Conservation (phyloP, 2,888 invertebrate species). For the Napeogenes inachia region DNA sequence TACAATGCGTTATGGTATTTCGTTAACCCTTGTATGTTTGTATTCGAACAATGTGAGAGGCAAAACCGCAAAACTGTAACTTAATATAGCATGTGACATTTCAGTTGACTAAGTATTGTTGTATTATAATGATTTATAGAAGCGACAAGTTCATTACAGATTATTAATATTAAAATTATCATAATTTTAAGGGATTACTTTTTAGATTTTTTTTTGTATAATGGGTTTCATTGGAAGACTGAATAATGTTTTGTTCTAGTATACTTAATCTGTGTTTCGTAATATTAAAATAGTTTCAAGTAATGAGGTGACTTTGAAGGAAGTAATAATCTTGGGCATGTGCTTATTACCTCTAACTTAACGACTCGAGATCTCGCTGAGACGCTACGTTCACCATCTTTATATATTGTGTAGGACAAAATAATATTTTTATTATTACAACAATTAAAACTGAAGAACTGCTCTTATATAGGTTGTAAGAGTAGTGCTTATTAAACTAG, state of each 20-base stretch:
- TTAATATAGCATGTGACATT: conserved; percentile 46
- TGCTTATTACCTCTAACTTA: conserved; percentile 60
- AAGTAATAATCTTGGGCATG: conserved; percentile 57
- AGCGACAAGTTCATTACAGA: background rate
- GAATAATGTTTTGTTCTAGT: too few relatives aligned
- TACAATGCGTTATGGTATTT: background rate
- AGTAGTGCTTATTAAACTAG: too few relatives aligned
- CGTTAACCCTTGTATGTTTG: conserved; percentile 13
- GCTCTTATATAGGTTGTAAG: too few relatives aligned
- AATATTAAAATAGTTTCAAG: conserved; percentile 21
- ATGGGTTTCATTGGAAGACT: too few relatives aligned
- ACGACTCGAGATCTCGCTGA: conserved; percentile 43
- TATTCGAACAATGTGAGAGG: conserved; percentile 39
- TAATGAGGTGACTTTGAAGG: conserved; percentile 42
- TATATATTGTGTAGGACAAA: background rate
- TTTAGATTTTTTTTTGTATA: too few relatives aligned
- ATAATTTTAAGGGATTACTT: too few relatives aligned
- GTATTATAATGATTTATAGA: background rate
- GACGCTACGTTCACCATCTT: conserved; percentile 43
- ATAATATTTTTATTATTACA: too few relatives aligned
- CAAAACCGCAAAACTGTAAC: conserved; percentile 34
- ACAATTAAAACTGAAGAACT: too few relatives aligned
- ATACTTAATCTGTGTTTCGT: background rate
- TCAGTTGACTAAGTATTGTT: conserved; percentile 38
- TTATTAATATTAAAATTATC: too few relatives aligned